Conservation (phyloP, 2,888 invertebrate genomes). For the Campoletis raptor region DNA sequence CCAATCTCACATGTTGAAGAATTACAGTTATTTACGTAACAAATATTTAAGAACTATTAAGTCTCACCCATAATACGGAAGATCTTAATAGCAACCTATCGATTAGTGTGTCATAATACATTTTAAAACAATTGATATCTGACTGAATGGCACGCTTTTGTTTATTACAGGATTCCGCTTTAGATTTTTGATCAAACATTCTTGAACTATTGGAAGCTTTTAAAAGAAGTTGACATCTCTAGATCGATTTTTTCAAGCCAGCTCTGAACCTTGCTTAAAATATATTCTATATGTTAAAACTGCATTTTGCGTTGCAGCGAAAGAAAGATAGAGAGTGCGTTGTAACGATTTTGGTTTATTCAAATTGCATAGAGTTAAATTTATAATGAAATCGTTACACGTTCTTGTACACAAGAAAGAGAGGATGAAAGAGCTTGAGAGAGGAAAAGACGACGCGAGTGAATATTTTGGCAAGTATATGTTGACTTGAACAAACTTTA, state of each 20-base stretch:
- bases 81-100: neutral
- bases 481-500: slow-evolving; percentile 56
- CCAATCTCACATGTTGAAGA: neutral
- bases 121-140: neutral
- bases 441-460: neutral
- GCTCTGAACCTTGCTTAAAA: neutral
- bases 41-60: neutral
- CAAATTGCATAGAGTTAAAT: slow-evolving; percentile 52
- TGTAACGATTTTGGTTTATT: slow-evolving; percentile 11
- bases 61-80: neutral
- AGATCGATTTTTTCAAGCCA: neutral
- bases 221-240: neutral
- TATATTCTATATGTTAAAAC: neutral
- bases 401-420: neutral
- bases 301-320: neutral
- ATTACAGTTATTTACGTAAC: neutral
- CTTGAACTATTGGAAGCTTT: neutral
- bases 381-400: slow-evolving; percentile 42
- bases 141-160: neutral
- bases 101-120: neutral
- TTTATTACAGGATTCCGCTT: neutral
- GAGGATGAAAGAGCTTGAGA: neutral
- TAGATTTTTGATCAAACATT: neutral
- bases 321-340: slow-evolving; percentile 1
- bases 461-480: slow-evolving; percentile 14